Conservation (phyloP, 2,888 invertebrate genomes). For the Glyphotaelius pellucidus region DNA sequence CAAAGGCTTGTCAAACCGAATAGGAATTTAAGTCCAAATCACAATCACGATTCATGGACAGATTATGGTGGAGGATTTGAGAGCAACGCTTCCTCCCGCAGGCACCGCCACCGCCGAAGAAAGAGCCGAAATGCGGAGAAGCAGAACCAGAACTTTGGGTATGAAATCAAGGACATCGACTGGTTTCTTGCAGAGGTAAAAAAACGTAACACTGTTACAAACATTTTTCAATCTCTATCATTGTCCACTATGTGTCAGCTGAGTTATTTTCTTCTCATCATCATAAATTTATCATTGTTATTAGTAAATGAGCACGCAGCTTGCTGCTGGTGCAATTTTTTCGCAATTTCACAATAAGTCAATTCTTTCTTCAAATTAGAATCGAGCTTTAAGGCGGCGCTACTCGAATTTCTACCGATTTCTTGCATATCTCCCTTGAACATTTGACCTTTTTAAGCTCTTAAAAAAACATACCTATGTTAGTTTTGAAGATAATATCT, state of each 20-base stretch:
- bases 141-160: conserved; percentile 79
- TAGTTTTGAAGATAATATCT: too few relatives aligned
- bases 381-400: too few relatives aligned
- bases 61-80: conserved; percentile 60
- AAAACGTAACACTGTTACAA: neutral
- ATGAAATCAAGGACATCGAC: conserved; percentile 88
- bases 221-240: neutral
- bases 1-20: conserved; percentile 33
- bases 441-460: too few relatives aligned
- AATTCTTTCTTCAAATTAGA: too few relatives aligned
- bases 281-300: too few relatives aligned
- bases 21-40: conserved; percentile 45
- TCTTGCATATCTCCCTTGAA: too few relatives aligned
- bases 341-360: too few relatives aligned
- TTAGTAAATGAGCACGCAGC: too few relatives aligned
- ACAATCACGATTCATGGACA: conserved; percentile 61
- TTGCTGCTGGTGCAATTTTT: too few relatives aligned
- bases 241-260: neutral
- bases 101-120: conserved; percentile 74
- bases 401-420: too few relatives aligned
- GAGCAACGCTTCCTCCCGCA: conserved; percentile 54
- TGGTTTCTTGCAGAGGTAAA: conserved; percentile 86
- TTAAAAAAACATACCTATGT: too few relatives aligned
- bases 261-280: neutral
- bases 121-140: conserved; percentile 72